Conservation (phyloP, 2,888 invertebrate species). For the Sepioteuthis lessoniana region DNA sequence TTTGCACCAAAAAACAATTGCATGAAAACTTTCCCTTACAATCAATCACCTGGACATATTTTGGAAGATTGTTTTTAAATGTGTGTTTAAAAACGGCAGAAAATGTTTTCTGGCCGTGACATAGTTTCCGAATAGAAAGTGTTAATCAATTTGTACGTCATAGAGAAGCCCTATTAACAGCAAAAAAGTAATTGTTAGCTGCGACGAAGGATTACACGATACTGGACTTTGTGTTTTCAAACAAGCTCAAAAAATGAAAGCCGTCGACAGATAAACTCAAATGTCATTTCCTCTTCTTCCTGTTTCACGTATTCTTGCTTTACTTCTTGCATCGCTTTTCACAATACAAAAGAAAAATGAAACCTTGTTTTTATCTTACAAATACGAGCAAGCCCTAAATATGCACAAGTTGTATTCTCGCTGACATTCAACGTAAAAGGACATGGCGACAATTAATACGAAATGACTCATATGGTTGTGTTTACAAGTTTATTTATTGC, state of each 20-base stretch:
- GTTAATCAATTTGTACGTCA: not conserved
- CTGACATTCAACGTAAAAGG: not conserved
- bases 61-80: not conserved
- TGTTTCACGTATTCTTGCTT: not conserved
- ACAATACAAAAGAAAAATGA: not conserved
- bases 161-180: not conserved
- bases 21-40: not conserved
- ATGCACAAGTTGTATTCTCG: not conserved
- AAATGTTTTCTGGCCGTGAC: not conserved
- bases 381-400: not conserved
- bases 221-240: not conserved
- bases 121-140: slow-evolving; percentile 8
- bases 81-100: not conserved
- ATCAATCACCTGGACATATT: not conserved
- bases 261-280: not conserved
- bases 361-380: not conserved
- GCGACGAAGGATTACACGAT: not conserved
- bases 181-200: not conserved
- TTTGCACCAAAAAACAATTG: no score
- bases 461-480: not conserved
- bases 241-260: not conserved
- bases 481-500: not conserved
- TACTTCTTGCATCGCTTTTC: not conserved
- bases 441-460: not conserved
- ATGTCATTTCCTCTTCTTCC: not conserved